Evolutionary conservation across 2,888 invertebrate genomes (phyloP).

Genomic region (Sphinx pinastri): DNA sequence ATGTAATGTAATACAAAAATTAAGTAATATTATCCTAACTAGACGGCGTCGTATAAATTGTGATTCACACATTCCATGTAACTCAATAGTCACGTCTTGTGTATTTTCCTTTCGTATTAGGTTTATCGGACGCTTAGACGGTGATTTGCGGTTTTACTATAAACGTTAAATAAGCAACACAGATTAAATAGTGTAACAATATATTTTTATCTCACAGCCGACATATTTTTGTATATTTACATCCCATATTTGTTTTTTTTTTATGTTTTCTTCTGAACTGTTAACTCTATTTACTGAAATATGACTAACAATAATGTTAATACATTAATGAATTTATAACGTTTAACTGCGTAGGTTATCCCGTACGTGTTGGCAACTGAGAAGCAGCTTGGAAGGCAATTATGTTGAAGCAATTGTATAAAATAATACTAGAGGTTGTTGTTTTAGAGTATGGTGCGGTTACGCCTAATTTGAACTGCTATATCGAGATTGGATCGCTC

Average conservation of each 20-base stretch:
- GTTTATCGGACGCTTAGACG: not conserved
- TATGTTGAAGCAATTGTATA: slow-evolving; percentile 10
- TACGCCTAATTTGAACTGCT: slow-evolving; percentile 67
- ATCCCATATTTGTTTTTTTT: not conserved
- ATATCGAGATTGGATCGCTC: slow-evolving; percentile 48
- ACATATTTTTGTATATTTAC: slow-evolving; percentile 22
- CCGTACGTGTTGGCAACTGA: not conserved
- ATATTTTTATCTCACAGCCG: slow-evolving; percentile 18
- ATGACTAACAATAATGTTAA: slow-evolving; percentile 16
- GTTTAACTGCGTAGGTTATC: slow-evolving; percentile 4
- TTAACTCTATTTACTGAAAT: slow-evolving; percentile 18
- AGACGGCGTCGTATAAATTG: slow-evolving; percentile 36
- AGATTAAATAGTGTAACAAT: slow-evolving; percentile 1
- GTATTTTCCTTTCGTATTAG: slow-evolving; percentile 13
- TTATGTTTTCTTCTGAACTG: slow-evolving; percentile 8
- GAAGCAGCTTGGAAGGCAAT: not conserved
- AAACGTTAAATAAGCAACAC: not conserved
- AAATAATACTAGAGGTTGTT: slow-evolving; percentile 42
- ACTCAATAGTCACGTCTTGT: slow-evolving; percentile 12
- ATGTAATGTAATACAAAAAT: slow-evolving; percentile 38
- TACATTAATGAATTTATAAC: slow-evolving; percentile 15
- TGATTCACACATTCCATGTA: slow-evolving; percentile 27
- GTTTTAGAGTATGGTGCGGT: slow-evolving; percentile 71
- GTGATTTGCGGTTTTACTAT: not conserved
- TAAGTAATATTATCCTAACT: slow-evolving; percentile 38